Base-by-base conservation (phyloP, 2,113 vertebrate species). In the Centropus bengalensis region DNA sequence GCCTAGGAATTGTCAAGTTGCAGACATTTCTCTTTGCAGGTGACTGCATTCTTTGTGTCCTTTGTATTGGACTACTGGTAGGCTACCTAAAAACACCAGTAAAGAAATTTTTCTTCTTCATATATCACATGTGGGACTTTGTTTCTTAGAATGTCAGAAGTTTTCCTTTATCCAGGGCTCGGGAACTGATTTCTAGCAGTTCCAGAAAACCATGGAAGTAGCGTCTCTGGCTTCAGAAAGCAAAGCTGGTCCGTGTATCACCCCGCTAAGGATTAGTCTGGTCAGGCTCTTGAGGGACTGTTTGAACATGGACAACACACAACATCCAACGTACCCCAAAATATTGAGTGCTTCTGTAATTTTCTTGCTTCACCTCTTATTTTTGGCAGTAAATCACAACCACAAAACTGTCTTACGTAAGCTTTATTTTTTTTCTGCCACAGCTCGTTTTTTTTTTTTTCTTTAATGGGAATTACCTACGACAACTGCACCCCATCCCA, bases 401-500 rank as follows among this genome's bases (percentile, higher is more conserved):
- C 15, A 21, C 13, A 74, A 77, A 73, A 4, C 36, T 14, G 23
- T 42, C 33, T 49, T 52, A 13, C 1, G 0, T 24, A 5, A 7
- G n/a, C n/a, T n/a, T n/a, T 38, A 18, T 14, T 38, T 44, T 32
- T 30, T 30, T 3, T 44, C 33, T 3, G 42, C 45, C 28, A 30
- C 0, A 1, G 27, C 28, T 55, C 12, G 71, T 18, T 33, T 56
- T 3, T 38, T 32, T 38, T 42, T 26, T 12, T 33, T 38, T 40
- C 30, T 26, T 22, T 24, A 63, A n/a, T 36, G 32, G 71, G 40
- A 64, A 64, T 75, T 49, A 40, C 21, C 6, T 12, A 14, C 14
- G 22, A 56, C 8, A 15, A 7, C 10, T 20, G 0, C 1, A 2
- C 27, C 44, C 1, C 5, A 18, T 71, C 9, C 26, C 6, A 3